A percentile compares a stretch with the other conserved stretches of the same genome.
phyloP scores from a whole-genome alignment of 1,140 invertebrate species.

The Hydropsyche tenuis region DNA sequence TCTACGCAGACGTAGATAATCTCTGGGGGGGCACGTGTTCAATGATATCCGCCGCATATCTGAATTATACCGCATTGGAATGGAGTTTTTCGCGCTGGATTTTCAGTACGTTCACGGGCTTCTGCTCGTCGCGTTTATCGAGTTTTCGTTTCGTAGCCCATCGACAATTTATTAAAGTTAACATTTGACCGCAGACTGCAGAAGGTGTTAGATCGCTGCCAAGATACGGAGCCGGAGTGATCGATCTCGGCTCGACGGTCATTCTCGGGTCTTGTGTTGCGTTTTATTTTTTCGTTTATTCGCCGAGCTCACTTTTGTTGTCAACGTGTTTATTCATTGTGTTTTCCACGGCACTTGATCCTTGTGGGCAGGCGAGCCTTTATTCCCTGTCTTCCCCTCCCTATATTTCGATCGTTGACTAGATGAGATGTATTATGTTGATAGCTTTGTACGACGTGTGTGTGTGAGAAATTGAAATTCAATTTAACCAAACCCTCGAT shows the following conservation, averaged over 20 bases:
- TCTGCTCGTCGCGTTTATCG: too few relatives aligned
- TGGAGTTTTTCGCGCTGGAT: too few relatives aligned
- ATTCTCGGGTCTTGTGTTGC: not conserved
- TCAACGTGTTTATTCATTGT: constrained; percentile 36
- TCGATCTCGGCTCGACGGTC: constrained; percentile 19
- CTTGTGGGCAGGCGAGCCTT: constrained; percentile 15
- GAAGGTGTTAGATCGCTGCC: constrained; percentile 25
- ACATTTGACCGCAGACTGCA: constrained; percentile 18
- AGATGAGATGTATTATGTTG: constrained; percentile 19
- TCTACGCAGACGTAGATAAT: not conserved
- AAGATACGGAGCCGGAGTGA: constrained; percentile 10
- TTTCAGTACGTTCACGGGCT: too few relatives aligned
- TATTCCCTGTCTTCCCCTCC: not conserved
- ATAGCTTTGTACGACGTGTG: constrained; percentile 19
- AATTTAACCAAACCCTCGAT: constrained; percentile 13
- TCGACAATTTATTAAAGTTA: constrained; percentile 16
- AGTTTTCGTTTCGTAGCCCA: not conserved
- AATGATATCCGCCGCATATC: not conserved
- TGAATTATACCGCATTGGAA: too few relatives aligned
- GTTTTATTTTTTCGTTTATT: constrained; percentile 12
- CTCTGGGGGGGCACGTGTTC: not conserved
- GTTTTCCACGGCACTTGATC: constrained; percentile 19
- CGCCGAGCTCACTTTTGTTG: constrained; percentile 29
- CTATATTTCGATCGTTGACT: constrained; percentile 7
- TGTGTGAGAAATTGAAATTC: constrained; percentile 26